Base-by-base conservation (phyloP, 1,140 invertebrate genomes). In the Oreohelix idahoensis region DNA sequence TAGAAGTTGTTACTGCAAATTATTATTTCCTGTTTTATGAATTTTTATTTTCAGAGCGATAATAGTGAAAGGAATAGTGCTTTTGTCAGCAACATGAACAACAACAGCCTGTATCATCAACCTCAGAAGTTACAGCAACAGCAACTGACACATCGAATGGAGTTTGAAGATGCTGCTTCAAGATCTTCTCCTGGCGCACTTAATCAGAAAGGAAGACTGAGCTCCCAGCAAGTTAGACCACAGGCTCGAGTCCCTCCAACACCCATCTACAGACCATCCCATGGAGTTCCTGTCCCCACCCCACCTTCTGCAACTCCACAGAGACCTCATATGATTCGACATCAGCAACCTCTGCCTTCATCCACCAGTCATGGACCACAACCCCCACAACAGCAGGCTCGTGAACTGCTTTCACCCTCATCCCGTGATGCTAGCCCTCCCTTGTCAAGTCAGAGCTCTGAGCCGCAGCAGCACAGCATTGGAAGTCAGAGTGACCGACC, bases 251-350 rank as follows among this genome's bases (percentile, higher is more conserved):
- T 53, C 23, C 78, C 75, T 53, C 79, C 75, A 26, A 81, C 71
- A 70, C 76, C 11, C 81, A 83, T 81, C 20, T 69, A 75, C 81
- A 42, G 79, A 13, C 70, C 78, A 63, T 71, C 29, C 36, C 79
- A n/a, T 15, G 85, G 70, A 23, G 75, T n/a, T 29, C 77, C 79
- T 1, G 63, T 85, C 15, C 86, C 86, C 23, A 78, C 86, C 15
- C 83, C 86, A 45, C 86, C 86, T 17, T 83, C 70, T 36, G 83
- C 29, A 29, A 84, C 74, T 26, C 86, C 86, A n/a, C 86, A 86
- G 79, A 66, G 81, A 35, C 84, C 86, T 0, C 86, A 86, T 73
- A 83, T 83, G 81, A 79, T 86, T 39, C 75, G 85, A 2, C 86
- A 86, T 29, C 88, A 85, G 20, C 83, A 83, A 53, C 84, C 83